Base-by-base conservation (phyloP, 2,888 invertebrate species). In the Cryptus viduatorius region DNA sequence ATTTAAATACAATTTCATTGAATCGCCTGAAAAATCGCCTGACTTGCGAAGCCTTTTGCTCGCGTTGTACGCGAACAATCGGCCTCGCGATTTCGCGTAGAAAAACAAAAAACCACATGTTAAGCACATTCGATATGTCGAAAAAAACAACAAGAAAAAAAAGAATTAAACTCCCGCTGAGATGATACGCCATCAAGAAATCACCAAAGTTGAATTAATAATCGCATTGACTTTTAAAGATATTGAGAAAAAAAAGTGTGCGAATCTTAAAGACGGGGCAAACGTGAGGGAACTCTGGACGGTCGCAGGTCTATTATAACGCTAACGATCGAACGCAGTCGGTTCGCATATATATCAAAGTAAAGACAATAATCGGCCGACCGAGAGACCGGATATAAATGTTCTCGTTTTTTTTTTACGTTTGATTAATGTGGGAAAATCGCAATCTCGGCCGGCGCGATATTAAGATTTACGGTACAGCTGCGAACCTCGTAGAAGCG, bases 1-100 rank as follows among this genome's bases (percentile, higher is more conserved):
- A 81, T 86, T 73, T 85, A 50, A 14, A 48, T 48, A 3, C 78
- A 71, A 83, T 31, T 81, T 77, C 72, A 69, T 42, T 81, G 84
- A 68, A 73, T 83, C 73, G 65, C 77, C 37, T 8, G 37, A 65
- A 10, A 79, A 78, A 75, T 24, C 64, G 48, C 61, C 42, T 67
- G 73, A 75, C 37, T 29, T 67, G n/a, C 44, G 19, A 24, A 56
- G 59, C 72, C 48, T 37, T 64, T 56, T 68, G 65, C 68, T 29
- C 50, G 77, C 61, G 73, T 76, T 68, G 61, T 12, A 61, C 48
- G 72, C 79, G 42, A 65, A 42, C 24, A 44, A 24, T 44, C 71
- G 31, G 31, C 8, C 29, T 69, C 64, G 67, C 69, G 48, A 82
- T 78, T 37, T 50, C 56, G 71, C 56, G 56, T 69, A 69, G 64